These are phyloP conservation scores for Probaryconus sp. DNA, from an alignment of 1,140 invertebrate genomes.

Conservation along the genomic window DNA sequence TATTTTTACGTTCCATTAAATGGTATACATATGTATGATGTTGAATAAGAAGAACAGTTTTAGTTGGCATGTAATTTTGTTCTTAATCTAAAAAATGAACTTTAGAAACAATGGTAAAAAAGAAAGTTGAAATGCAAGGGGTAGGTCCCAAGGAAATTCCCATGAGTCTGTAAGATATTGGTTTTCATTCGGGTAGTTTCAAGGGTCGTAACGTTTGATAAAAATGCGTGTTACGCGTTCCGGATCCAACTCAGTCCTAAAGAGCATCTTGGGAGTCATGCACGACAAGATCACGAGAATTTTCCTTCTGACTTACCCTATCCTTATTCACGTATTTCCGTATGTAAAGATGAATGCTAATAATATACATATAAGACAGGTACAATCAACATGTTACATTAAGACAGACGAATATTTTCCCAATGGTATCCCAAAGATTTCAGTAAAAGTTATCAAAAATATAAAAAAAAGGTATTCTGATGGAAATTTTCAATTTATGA, in stretches of 20 bases:
- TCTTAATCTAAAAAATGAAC: constrained; percentile 18
- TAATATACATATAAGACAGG: constrained; percentile 33
- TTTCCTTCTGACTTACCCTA: constrained; percentile 66
- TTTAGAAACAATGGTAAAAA: constrained; percentile 31
- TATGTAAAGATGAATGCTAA: constrained; percentile 48
- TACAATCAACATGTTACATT: constrained; percentile 5
- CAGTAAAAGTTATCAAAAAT: too few species aligned
- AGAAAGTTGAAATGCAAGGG: constrained; percentile 43
- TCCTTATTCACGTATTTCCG: constrained; percentile 56
- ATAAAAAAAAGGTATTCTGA: too few species aligned
- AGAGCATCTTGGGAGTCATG: constrained; percentile 75
- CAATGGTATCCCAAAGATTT: too few species aligned
- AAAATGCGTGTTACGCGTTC: constrained; percentile 78
- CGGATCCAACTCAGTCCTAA: constrained; percentile 72
- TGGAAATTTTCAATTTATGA: too few species aligned
- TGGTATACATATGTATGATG: too few species aligned
- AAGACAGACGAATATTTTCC: too few species aligned
- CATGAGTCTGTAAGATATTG: constrained; percentile 75
- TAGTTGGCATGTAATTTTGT: constrained; percentile 25
- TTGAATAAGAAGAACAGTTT: too few species aligned
- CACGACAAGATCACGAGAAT: constrained; percentile 76
- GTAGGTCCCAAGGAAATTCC: constrained; percentile 66
- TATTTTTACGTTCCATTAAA: too few species aligned
- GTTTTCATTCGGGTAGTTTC: constrained; percentile 77
- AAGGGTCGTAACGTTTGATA: constrained; percentile 78